Evolutionary conservation across 2,113 vertebrate species (phyloP), one percentile per base, ranked within the genome.

Genomic region (Menura novaehollandiae): DNA sequence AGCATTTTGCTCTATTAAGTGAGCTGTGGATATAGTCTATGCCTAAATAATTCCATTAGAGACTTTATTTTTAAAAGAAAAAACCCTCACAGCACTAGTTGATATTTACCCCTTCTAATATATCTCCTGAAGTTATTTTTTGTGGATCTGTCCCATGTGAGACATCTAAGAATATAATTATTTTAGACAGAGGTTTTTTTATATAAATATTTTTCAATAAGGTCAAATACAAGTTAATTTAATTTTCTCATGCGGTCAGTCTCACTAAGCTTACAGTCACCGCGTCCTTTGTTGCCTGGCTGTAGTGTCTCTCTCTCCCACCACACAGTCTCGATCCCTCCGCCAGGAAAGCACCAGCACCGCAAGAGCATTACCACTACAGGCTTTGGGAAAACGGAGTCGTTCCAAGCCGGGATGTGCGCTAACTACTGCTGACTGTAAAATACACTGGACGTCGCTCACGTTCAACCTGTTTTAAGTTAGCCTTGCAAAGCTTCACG

Each of bases 281-380:
- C 11, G 68, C 5, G 62, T 2, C 30, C 88, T 85, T 58, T 91
- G 89, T 52, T 24, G 78, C 90, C 16, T 10, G 47, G 53, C 64
- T 26, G 41, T 4, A 8, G 19, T 6, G 55, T 5, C 10, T 28
- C n/a, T 3, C 11, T 13, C 35, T 3, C 7, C 23, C 56, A 11
- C 6, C 17, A 3, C 24, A 14, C 21, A 4, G 74, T 16, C 27
- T 4, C 35, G 12, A 39, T n/a, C 5, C 20, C 72, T 39, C 60
- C 5, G 18, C 2, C 1, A 1, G 56, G 37, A 24, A 22, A 21
- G 52, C 64, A 1, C 52, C 33, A 6, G 8, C 28, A 3, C 47
- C 8, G 6, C 82, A 16, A 2, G 11, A 30, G 14, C 39, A 2
- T 2, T 5, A 4, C 3, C 67, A 5, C n/a, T 1, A 2, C 10